Percentiles rank a stretch among this genome's conserved stretches.
These are phyloP conservation scores for Gastrophysa polygoni DNA, from an alignment of 2,888 invertebrate genomes.

Conservation along the genomic window DNA sequence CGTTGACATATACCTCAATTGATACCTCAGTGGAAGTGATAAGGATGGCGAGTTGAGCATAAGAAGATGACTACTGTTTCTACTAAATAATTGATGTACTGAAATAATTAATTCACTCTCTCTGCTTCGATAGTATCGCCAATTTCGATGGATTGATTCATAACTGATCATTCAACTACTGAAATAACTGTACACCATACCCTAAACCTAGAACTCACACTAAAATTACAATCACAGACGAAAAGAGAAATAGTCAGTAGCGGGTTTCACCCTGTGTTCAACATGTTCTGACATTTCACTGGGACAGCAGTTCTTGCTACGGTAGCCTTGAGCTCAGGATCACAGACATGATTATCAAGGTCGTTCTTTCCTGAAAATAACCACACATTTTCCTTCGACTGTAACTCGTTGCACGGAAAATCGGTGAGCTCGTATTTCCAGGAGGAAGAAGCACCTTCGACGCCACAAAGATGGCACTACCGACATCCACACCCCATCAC, in stretches of 20 bases:
- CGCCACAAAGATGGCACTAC: too few species aligned
- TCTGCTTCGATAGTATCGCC: too few species aligned
- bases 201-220: constrained; percentile 23
- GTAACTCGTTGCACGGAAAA: neutral
- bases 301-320: constrained; percentile 29
- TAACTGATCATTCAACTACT: constrained; percentile 1
- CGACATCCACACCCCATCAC: constrained; percentile 98
- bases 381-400: constrained; percentile 18
- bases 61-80: too few species aligned
- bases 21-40: too few species aligned
- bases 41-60: too few species aligned
- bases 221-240: constrained; percentile 54
- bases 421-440: neutral
- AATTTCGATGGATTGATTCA: too few species aligned
- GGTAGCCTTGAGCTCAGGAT: constrained; percentile 32
- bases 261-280: constrained; percentile 21
- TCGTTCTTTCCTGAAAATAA: neutral
- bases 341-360: constrained; percentile 31
- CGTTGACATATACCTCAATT: too few species aligned
- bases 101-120: too few species aligned
- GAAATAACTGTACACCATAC: constrained; percentile 26
- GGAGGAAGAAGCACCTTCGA: neutral
- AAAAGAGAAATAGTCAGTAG: constrained; percentile 37
- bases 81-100: too few species aligned
- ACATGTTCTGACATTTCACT: constrained; percentile 25